Evolutionary conservation across 1,140 invertebrate species (phyloP).

Genomic region (Atta cephalotes): DNA sequence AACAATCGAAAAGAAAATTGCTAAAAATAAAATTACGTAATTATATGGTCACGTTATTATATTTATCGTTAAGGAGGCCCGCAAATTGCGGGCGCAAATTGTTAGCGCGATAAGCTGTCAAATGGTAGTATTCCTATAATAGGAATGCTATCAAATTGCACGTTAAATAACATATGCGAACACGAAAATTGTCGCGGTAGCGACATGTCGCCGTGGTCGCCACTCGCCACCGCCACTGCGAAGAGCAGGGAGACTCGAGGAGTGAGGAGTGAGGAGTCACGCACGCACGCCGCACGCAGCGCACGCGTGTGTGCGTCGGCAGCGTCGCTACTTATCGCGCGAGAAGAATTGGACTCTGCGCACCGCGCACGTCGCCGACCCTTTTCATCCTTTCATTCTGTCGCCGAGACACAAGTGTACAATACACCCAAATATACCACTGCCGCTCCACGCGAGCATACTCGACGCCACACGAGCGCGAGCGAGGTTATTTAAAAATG

Average conservation of each 20-base stretch:
- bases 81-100: neutral
- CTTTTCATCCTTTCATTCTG: neutral
- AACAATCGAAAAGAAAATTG: neutral
- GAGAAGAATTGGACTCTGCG: neutral
- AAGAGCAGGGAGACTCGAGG: too few species aligned
- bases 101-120: neutral
- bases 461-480: constrained; percentile 43
- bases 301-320: too few species aligned
- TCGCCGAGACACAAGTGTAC: neutral
- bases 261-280: too few species aligned
- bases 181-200: neutral
- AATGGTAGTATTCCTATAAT: too few species aligned
- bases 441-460: neutral
- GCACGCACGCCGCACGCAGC: neutral
- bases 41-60: neutral
- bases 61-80: neutral
- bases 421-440: too few species aligned
- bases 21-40: neutral
- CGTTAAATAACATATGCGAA: neutral
- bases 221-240: too few species aligned
- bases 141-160: neutral
- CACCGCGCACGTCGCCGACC: neutral
- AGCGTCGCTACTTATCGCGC: neutral
- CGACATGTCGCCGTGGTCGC: neutral
- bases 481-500: constrained; percentile 86